Evolutionary conservation across 1,140 invertebrate genomes (phyloP), one percentile per base, ranked within the genome.

Genomic region (Druon quercuslanigerum): DNA sequence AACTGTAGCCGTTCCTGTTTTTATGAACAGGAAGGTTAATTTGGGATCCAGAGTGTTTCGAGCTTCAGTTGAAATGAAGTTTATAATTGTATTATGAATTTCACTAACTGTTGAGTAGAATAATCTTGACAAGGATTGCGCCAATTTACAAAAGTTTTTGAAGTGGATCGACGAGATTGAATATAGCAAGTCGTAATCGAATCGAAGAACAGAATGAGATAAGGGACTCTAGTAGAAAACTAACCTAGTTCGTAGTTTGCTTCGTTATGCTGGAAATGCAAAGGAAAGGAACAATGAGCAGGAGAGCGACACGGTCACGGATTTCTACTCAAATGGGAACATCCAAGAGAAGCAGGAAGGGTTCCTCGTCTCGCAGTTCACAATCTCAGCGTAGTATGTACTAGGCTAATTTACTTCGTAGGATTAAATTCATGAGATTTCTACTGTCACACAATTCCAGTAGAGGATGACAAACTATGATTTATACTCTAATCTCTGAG

Each of bases 181-280:
- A 74, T 25, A 66, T 40, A 46, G 74, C 9, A 20, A 70, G 19
- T 20, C 50, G 51, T 60, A n/a, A 76, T 16, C n/a, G 57, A 66
- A 76, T 79, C 78, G 25, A 33, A 33, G 25, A 33, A 60, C 72
- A 9, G 72, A 79, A 76, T 74, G 72, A 33, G 25, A 33, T 46
- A 7, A 46, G 40, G 25, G 16, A 56, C 11, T 56, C 71, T 40
- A 51, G 33, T 73, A 77, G 76, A 80, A 80, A 77, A 57, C 71
- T 54, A 81, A 81, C 74, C 71, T 75, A 81, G 77, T 79, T 81
- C 51, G 16, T 46, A 17, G 40, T 73, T 75, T 82, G 79, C 66
- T 79, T 77, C 73, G 75, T 79, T 81, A 76, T 60, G 16, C 74
- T 51, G 51, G 19, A 81, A 66, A 66, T 66, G 25, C 57, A 66